Evolutionary conservation across 2,888 invertebrate genomes (phyloP), one percentile per base, ranked within the genome.

Genomic region (Tridacna gigas): DNA sequence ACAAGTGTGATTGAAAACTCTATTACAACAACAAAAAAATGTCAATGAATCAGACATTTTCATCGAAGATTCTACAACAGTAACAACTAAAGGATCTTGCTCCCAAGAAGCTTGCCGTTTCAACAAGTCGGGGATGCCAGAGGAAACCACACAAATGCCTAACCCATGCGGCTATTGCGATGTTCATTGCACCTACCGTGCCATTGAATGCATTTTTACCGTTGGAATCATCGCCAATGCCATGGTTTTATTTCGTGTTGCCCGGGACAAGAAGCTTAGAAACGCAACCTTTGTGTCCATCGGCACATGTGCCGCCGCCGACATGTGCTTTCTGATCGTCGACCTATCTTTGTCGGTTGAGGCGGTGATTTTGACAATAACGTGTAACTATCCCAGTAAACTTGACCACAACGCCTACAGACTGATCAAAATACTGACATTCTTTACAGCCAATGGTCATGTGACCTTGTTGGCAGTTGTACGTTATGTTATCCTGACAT

Each of bases 201-300:
- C 74, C 28, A 66, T 80, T 11, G 77, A 80, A 61, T 77, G 74
- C 1, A 20, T 45, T 11, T 80, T 80, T 48, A 51, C 37, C 37
- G 37, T 37, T 37, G 37, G 37, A 37, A 37, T 37, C 2, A 37
- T 37, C 37, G 37, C 37, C 74, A 12, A 83, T 47, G 37, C 69
- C 56, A 56, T 83, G 15, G 83, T 83, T n/a, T 77, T 83, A 11
- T 45, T 60, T 9, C 61, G 73, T 26, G 77, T 83, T 15, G n/a
- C 25, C 7, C 26, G 60, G 11, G 83, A 83, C 74, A 69, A 61
- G 15, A 51, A 67, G 25, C 77, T 83, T 0, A 18, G 80, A 48
- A 77, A 83, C 66, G 76, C 83, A 9, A 83, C 83, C 12, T 83
- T 83, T 48, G 74, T 80, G n/a, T 79, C 74, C 28, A 83, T 83